Evolutionary conservation across 1,140 invertebrate genomes (phyloP), one percentile per base, ranked within the genome.

Genomic region (Oreohelix idahoensis): DNA sequence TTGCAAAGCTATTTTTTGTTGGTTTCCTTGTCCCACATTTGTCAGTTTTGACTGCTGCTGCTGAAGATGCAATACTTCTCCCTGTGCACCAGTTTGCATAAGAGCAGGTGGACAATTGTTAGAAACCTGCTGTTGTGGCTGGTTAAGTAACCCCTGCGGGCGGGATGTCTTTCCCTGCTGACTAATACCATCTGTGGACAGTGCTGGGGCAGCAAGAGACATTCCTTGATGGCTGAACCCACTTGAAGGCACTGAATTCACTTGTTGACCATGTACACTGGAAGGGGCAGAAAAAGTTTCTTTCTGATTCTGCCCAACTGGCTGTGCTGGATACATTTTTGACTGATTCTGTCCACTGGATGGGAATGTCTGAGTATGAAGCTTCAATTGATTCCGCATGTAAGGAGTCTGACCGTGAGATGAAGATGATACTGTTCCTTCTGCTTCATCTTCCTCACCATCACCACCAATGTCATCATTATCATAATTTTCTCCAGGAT

Each of bases 351-450:
- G 71, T 42, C 17, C 71, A 42, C 23, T 36, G 8, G 71, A 1
- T 11, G 36, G 36, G 23, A 73, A 26, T 26, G 71, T 36, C 32
- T 71, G 38, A 42, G 38, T 10, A 38, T 42, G 58, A 35, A 32
- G 42, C 36, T 26, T 77, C 51, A 42, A 20, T 32, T 36, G 32
- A 66, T 63, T 58, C 39, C 53, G 53, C 29, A 32, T 29, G n/a
- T 26, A 36, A 38, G 15, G 49, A 13, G 29, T 39, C 58, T 63
- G 53, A 39, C 77, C 39, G 17, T 66, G 63, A 58, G 79, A 81
- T 13, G 79, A 81, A 51, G 79, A 81, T 42, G 79, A 81, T 20
- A 81, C 69, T 49, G n/a, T 35, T 71, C 32, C 39, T 39, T 81
- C 79, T 26, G 29, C 79, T 29, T 81, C 79, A 2, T 71, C 79